Evolutionary conservation across 2,797 vertebrate genomes (phyloP), one percentile per base, ranked within the genome.

Genomic region (Molothrus ater): DNA sequence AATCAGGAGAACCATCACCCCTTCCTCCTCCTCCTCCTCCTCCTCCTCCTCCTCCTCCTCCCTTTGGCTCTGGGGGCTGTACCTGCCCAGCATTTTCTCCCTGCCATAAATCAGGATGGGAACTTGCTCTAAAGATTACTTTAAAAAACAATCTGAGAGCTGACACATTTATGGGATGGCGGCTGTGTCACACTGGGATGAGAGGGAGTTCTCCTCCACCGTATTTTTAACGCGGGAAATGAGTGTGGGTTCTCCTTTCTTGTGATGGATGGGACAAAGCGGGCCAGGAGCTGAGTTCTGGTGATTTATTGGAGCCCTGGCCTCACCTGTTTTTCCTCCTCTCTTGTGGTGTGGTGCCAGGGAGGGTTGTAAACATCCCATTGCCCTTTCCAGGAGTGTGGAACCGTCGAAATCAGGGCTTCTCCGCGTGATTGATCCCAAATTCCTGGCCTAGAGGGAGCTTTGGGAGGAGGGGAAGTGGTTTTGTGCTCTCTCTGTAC

Each of bases 341-440:
- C 3, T 61, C 43, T 53, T 13, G 36, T 5, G 16, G 17, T 68
- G 48, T 26, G 87, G 50, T 96, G 95, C 95, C 93, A 96, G 71
- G 87, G 95, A 90, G 80, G 80, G 92, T 80, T 69, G 75, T 78
- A 93, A 97, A 94, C 91, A 96, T 84, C 86, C 90, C 94, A 56
- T 11, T 87, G 91, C 92, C 86, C 79, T 86, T 96, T 48, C 66
- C 51, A 3, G 34, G 60, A 88, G 59, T 1, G n/a, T 34, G 53
- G 21, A 90, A 12, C 78, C 48, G 2, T 6, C 57, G 66, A 91
- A 70, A 86, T 2, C 51, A 42, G 84, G 89, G 63, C 64, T 87
- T 18, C n/a, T 48, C 57, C 2, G 0, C 8, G 38, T 26, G 81
- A 56, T 24, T 36, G 53, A 84, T 84, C 92, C 83, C 5, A 0